Percentiles rank a stretch among this genome's conserved stretches.
phyloP scores from a whole-genome alignment of 2,113 vertebrate species.

The Pygoscelis adeliae region DNA sequence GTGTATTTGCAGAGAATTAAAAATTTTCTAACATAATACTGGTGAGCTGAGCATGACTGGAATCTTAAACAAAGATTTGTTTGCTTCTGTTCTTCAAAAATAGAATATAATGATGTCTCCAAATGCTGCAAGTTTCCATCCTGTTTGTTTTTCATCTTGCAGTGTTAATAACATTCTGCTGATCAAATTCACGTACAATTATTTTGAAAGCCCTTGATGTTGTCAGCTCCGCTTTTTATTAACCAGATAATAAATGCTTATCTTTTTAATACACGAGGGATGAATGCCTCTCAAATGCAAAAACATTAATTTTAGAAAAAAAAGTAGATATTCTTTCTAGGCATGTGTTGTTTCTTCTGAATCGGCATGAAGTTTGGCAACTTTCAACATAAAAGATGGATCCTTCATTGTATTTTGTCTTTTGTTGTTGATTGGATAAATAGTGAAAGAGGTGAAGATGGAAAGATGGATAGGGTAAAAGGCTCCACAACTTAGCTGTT shows the following conservation, averaged over 20 bases:
- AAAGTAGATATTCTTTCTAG: not conserved
- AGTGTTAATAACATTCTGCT: conserved; percentile 7
- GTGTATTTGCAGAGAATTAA: conserved; percentile 40
- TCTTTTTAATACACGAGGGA: not conserved
- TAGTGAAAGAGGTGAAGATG: not conserved
- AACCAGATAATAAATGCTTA: conserved; percentile 26
- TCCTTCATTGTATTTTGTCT: not conserved
- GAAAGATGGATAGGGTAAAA: not conserved
- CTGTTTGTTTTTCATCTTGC: conserved; percentile 27
- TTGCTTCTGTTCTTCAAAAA: not conserved
- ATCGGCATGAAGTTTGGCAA: not conserved
- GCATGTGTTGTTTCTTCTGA: not conserved
- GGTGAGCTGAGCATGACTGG: not conserved
- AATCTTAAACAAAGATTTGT: conserved; percentile 42
- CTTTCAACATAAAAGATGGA: not conserved
- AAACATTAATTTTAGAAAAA: not conserved
- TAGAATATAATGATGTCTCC: conserved; percentile 12
- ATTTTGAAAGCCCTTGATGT: conserved; percentile 28
- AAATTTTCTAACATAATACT: not conserved
- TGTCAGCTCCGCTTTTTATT: not conserved
- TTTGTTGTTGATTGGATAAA: not conserved
- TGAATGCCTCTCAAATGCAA: not conserved
- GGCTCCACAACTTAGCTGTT: not conserved
- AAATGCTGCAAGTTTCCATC: conserved; percentile 9
- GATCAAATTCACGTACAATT: not conserved